Conservation (phyloP, 37 sponge, comb jelly and placozoan species). For the Haliclona indistincta region DNA sequence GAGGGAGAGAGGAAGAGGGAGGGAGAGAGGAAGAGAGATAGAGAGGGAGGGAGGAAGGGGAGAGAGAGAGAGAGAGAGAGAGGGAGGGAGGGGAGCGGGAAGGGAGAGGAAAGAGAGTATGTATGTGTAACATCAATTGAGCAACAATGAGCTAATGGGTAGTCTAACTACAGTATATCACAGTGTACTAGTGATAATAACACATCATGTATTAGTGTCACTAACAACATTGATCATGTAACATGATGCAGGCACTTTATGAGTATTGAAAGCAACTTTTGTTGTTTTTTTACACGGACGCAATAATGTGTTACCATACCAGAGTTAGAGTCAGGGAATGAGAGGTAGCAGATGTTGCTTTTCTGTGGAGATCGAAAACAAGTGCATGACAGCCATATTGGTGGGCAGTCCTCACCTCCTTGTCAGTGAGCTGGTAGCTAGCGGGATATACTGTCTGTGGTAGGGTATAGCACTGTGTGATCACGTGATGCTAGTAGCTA, state of each 20-base stretch:
- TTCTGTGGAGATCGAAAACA: constrained; percentile 48
- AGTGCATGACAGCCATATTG: not conserved
- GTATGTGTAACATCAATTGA: no score
- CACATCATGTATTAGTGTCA: not conserved
- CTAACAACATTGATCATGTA: no score
- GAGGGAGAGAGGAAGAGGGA: not conserved
- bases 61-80: not conserved
- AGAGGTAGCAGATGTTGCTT: constrained; percentile 93
- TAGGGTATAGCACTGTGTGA: not conserved
- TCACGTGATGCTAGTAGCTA: not conserved
- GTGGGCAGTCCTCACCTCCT: constrained; percentile 48
- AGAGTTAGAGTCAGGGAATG: constrained; percentile 99
- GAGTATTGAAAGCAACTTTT: no score
- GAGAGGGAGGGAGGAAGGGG: no score
- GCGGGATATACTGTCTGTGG: constrained; percentile 65
- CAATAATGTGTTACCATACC: constrained; percentile 44
- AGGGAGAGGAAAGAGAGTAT: no score
- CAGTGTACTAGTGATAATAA: not conserved
- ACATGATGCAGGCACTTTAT: no score
- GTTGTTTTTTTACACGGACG: no score
- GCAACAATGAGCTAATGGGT: no score
- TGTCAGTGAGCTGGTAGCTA: constrained; percentile 70
- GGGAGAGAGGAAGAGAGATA: no score
- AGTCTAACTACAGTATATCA: no score
- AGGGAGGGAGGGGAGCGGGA: no score